These are phyloP conservation scores for Panzeria rudis DNA, from an alignment of 2,888 invertebrate species.

Conservation along the genomic window DNA sequence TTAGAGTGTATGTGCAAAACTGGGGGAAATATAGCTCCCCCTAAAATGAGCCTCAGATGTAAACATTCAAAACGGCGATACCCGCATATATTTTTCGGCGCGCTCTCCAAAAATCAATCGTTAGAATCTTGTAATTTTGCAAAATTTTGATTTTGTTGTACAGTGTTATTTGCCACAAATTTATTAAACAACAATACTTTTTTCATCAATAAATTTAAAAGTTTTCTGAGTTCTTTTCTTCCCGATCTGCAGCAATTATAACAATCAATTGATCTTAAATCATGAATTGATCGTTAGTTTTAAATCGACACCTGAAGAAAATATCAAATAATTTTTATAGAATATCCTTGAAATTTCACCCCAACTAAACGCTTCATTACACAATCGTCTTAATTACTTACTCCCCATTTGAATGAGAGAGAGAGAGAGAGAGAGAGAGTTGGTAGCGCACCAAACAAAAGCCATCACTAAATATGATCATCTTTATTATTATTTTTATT, in stretches of 20 bases:
- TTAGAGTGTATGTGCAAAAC: no score
- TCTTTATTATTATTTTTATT: constrained; percentile 35
- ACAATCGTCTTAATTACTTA: constrained; percentile 38
- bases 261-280: constrained; percentile 3
- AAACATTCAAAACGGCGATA: no score
- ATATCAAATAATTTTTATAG: constrained; percentile 53
- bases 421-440: no score
- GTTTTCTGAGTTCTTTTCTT: neutral
- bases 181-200: neutral
- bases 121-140: no score
- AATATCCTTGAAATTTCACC: constrained; percentile 22
- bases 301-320: constrained; percentile 56
- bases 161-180: neutral
- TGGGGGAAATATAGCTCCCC: no score
- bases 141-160: no score
- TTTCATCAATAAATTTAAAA: neutral
- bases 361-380: constrained; percentile 51
- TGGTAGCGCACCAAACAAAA: constrained; percentile 35
- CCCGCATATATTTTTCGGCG: no score
- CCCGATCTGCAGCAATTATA: neutral
- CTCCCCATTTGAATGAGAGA: constrained; percentile 35
- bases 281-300: constrained; percentile 31
- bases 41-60: no score
- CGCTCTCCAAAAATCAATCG: no score
- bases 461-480: constrained; percentile 55